Evolutionary conservation across 2,888 invertebrate genomes (phyloP).

Genomic region (Periphyllus acericola): DNA sequence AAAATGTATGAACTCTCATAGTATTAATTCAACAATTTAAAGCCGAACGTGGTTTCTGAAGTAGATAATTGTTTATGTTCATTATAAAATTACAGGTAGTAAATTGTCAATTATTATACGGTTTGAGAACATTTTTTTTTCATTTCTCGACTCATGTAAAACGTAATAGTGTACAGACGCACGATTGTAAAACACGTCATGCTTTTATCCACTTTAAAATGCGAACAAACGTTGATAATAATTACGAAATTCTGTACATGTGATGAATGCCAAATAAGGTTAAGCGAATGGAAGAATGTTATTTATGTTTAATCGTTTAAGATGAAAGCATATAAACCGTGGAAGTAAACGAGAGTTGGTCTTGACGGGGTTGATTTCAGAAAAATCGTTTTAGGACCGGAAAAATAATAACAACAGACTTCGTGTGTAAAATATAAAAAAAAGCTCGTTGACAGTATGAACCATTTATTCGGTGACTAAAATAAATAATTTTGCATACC

Average conservation of each 20-base stretch:
- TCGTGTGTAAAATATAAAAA: not conserved
- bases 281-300: not conserved
- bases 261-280: not conserved
- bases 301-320: not conserved
- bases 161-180: not conserved
- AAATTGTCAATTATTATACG: not conserved
- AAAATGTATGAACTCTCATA: too few relatives aligned
- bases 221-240: not conserved
- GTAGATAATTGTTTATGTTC: not conserved
- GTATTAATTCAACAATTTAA: not conserved
- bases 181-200: conserved; percentile 2
- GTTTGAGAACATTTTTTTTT: not conserved
- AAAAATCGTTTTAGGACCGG: not conserved
- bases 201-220: not conserved
- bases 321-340: not conserved
- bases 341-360: not conserved
- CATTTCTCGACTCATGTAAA: not conserved
- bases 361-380: not conserved
- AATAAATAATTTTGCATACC: not conserved
- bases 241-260: not conserved
- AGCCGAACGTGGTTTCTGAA: not conserved
- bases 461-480: not conserved
- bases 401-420: not conserved
- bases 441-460: not conserved
- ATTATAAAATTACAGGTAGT: not conserved